phyloP scores from a whole-genome alignment of 1,140 invertebrate species.

The Phenacoccus solenopsis region DNA sequence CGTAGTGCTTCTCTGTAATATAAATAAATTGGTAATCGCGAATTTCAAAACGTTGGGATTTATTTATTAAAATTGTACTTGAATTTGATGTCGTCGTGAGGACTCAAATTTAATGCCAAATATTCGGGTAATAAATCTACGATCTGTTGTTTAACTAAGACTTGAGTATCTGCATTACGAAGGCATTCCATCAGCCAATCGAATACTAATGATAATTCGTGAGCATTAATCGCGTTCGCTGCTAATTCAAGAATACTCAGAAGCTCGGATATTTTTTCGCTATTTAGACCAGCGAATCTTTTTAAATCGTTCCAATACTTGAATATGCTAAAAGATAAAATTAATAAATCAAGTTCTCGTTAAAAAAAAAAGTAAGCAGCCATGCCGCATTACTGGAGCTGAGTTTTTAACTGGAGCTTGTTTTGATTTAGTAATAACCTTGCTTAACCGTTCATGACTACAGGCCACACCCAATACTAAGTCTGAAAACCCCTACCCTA shows the following conservation, averaged over 20 bases:
- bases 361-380: no score
- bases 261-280: not conserved
- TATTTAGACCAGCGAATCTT: no score
- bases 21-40: not conserved
- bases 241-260: not conserved
- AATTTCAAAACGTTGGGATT: not conserved
- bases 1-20: not conserved
- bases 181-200: not conserved
- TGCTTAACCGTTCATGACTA: no score
- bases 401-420: no score
- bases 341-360: no score
- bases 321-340: not conserved
- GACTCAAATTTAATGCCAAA: not conserved
- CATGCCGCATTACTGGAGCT: no score
- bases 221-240: not conserved
- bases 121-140: not conserved
- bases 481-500: no score
- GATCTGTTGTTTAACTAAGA: not conserved
- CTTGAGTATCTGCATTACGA: not conserved
- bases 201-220: not conserved
- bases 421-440: no score
- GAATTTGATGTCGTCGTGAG: not conserved
- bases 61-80: no score
- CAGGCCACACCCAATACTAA: no score
- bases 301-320: not conserved